phyloP scores from a whole-genome alignment of 2,888 invertebrate genomes.

The Rutpela maculata region DNA sequence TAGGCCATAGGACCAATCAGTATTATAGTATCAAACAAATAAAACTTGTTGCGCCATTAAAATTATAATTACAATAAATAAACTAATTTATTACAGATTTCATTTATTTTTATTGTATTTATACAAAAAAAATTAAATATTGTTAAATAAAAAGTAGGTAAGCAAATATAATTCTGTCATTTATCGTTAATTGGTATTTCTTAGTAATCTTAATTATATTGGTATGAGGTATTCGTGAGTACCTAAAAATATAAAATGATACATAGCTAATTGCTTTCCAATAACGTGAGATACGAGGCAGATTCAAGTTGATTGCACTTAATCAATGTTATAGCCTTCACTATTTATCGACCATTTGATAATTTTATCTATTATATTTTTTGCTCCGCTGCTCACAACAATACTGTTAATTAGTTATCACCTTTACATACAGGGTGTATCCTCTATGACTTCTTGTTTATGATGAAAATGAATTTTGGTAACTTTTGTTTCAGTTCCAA shows the following conservation, averaged over 20 bases:
- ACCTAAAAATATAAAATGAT: conserved; percentile 32
- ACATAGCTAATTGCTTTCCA: neutral
- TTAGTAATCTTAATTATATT: conserved; percentile 3
- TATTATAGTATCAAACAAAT: too few species aligned
- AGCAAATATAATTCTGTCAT: neutral
- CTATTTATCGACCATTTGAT: conserved; percentile 5
- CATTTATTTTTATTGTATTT: too few species aligned
- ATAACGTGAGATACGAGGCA: neutral
- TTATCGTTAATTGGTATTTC: conserved; percentile 8
- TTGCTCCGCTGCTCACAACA: neutral
- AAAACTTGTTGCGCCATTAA: too few species aligned
- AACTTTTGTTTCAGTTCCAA: too few species aligned
- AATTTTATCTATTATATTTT: conserved; percentile 13
- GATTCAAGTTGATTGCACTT: conserved; percentile 16
- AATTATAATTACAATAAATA: too few species aligned
- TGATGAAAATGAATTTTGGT: too few species aligned
- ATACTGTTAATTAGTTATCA: neutral
- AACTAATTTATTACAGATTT: too few species aligned
- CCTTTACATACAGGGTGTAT: neutral
- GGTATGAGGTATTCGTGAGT: neutral
- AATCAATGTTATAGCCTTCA: conserved; percentile 12
- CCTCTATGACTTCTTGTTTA: too few species aligned
- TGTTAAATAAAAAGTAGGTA: neutral
- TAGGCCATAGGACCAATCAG: too few species aligned
- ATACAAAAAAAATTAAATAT: too few species aligned